Evolutionary conservation across 2,888 invertebrate genomes (phyloP).

Genomic region (Ceraclea dissimilis): DNA sequence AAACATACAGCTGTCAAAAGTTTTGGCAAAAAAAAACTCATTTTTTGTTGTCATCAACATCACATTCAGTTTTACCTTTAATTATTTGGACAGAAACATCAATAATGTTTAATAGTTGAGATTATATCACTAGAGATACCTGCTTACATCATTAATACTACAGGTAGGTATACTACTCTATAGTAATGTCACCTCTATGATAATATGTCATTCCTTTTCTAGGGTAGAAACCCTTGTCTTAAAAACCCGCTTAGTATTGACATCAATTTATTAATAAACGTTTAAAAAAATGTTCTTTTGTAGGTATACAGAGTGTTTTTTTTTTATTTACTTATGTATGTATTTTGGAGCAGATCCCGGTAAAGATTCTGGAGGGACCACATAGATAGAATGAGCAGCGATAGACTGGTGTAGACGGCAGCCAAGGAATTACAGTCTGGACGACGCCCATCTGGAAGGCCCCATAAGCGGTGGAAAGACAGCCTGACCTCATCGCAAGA

Average conservation of each 20-base stretch:
- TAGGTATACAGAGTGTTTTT: not conserved
- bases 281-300: not conserved
- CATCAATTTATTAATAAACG: not conserved
- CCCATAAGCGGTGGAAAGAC: no score
- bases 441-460: no score
- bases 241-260: not conserved
- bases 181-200: not conserved
- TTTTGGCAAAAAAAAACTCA: not conserved
- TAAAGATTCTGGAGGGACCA: no score
- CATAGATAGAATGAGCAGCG: no score
- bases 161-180: no score
- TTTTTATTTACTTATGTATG: no score
- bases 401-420: no score
- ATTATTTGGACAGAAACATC: not conserved
- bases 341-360: no score
- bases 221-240: not conserved
- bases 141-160: not conserved
- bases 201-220: no score
- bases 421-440: no score
- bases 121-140: not conserved
- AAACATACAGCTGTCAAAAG: not conserved
- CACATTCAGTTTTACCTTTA: not conserved
- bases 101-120: slow-evolving; percentile 1
- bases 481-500: no score
- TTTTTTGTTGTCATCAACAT: not conserved